A percentile compares a stretch with the other conserved stretches of the same genome.
phyloP scores from a whole-genome alignment of 2,888 invertebrate species.

The Liopterus haemorrhoidalis region DNA sequence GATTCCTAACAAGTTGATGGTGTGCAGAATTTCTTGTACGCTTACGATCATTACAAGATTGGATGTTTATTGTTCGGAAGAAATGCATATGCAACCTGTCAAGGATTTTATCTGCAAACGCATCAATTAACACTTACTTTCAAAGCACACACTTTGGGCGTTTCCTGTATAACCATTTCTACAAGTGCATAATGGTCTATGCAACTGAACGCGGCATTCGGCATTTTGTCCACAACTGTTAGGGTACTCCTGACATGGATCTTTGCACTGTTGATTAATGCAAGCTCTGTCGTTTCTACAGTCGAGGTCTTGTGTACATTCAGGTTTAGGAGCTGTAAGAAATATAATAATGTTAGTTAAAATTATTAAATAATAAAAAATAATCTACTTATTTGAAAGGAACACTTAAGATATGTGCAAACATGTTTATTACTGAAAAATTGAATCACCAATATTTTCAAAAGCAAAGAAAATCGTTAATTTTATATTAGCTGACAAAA shows the following conservation, averaged over 20 bases:
- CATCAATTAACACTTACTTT: constrained; percentile 55
- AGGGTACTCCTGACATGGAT: constrained; percentile 63
- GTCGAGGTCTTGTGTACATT: constrained; percentile 70
- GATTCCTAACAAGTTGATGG: no score
- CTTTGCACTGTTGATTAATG: constrained; percentile 64
- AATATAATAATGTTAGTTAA: constrained; percentile 33
- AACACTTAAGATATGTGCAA: no score
- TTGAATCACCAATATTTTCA: no score
- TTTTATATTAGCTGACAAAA: no score
- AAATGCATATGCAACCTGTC: background rate
- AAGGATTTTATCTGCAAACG: background rate
- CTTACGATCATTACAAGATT: background rate
- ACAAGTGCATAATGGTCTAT: constrained; percentile 77
- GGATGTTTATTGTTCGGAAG: background rate
- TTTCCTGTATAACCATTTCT: constrained; percentile 78
- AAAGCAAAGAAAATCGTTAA: no score
- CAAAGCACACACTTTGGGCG: constrained; percentile 69
- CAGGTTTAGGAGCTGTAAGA: constrained; percentile 56
- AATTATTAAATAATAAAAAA: no score
- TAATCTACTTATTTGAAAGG: no score
- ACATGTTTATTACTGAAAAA: no score
- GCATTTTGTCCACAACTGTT: constrained; percentile 72
- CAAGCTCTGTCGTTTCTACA: constrained; percentile 81
- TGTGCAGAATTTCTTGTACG: no score
- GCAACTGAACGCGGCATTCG: constrained; percentile 70